Evolutionary conservation across 2,888 invertebrate species (phyloP).

Genomic region (Smittia aterrima): DNA sequence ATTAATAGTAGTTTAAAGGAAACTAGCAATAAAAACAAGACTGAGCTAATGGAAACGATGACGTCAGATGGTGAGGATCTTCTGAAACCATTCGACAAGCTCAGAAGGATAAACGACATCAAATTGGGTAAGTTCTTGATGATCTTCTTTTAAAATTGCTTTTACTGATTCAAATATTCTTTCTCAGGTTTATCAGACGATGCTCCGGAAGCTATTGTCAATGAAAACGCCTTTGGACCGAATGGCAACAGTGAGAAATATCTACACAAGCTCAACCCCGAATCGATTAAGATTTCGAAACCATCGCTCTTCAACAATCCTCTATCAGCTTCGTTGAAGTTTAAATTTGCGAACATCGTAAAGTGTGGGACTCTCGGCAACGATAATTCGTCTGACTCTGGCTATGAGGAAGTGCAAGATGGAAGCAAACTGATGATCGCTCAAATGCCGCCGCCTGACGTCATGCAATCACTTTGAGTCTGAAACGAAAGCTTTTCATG

Average conservation of each 20-base stretch:
- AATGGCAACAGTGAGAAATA: constrained; percentile 1
- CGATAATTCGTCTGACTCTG: constrained; percentile 71
- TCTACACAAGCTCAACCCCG: not conserved
- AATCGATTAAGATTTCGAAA: not conserved
- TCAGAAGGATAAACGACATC: not conserved
- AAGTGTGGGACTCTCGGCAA: constrained; percentile 47
- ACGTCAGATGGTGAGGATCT: not conserved
- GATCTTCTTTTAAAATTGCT: not conserved
- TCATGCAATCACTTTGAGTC: constrained; percentile 35
- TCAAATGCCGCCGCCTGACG: constrained; percentile 33
- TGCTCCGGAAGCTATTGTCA: not conserved
- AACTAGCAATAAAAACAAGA: constrained; percentile 35
- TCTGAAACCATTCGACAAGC: not conserved
- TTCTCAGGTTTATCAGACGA: not conserved
- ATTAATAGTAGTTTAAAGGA: constrained; percentile 31
- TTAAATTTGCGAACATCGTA: constrained; percentile 20
- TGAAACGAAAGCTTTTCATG: not conserved
- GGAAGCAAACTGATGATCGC: constrained; percentile 15
- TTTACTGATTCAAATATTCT: not conserved
- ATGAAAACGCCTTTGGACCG: constrained; percentile 4
- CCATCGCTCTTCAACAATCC: constrained; percentile 9
- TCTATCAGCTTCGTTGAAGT: constrained; percentile 11
- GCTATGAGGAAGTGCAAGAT: constrained; percentile 62
- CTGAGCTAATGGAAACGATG: constrained; percentile 26
- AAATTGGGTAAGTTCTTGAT: not conserved